These are phyloP conservation scores for Tenrec ecaudatus DNA, from an alignment of 2,113 vertebrate genomes.

Conservation along the genomic window DNA sequence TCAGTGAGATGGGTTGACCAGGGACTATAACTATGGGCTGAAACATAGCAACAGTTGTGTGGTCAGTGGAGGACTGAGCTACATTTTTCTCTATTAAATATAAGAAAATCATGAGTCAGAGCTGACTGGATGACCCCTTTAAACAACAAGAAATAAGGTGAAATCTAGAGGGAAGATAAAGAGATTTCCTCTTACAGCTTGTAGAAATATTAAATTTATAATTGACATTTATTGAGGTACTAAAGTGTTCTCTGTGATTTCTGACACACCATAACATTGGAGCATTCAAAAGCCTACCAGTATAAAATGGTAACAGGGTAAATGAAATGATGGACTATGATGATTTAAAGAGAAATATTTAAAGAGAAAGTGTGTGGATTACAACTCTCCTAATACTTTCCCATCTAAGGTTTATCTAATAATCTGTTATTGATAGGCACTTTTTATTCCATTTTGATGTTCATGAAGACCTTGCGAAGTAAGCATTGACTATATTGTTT, in stretches of 20 bases:
- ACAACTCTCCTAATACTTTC: neutral
- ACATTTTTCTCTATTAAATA: neutral
- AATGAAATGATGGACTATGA: neutral
- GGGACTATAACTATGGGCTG: neutral
- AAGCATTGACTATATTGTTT: neutral
- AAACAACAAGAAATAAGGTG: neutral
- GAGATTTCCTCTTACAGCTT: neutral
- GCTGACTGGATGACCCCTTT: neutral
- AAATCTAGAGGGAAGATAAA: neutral
- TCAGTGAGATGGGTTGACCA: neutral
- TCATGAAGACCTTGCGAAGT: neutral
- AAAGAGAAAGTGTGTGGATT: neutral
- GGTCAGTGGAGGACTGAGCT: neutral
- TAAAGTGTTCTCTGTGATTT: neutral
- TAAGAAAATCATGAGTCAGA: neutral
- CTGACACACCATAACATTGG: neutral
- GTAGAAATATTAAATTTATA: slow-evolving; percentile 26
- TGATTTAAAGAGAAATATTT: neutral
- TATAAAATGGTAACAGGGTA: neutral
- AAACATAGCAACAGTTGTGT: neutral
- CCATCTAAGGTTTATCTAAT: neutral
- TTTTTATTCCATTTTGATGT: neutral
- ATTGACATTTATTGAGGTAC: neutral
- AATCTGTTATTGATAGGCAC: neutral
- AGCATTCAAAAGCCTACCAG: neutral